phyloP scores from a whole-genome alignment of 2,113 vertebrate genomes.

The Forbesichthys agassizii region DNA sequence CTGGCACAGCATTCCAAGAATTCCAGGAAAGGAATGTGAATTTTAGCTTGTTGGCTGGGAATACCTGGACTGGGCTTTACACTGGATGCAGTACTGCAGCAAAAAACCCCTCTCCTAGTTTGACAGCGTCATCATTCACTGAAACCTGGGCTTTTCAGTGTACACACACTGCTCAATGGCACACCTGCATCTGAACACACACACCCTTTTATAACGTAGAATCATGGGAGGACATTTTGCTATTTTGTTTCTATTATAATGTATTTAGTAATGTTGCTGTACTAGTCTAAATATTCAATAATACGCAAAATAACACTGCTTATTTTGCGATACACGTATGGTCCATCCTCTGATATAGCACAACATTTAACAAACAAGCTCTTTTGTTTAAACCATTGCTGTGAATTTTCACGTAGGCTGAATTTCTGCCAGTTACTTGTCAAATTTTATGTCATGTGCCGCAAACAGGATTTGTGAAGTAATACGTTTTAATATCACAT shows the following conservation, averaged over 20 bases:
- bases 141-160: neutral
- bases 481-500: no score
- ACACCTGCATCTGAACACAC: neutral
- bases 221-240: no score
- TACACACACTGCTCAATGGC: neutral
- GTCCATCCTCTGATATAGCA: no score
- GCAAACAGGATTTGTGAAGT: no score
- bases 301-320: no score
- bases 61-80: slow-evolving; percentile 8
- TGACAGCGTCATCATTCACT: slow-evolving; percentile 9
- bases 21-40: slow-evolving; percentile 22
- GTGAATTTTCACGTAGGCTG: no score
- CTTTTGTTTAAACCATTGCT: no score
- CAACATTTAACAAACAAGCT: no score
- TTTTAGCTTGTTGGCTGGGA: slow-evolving; percentile 6
- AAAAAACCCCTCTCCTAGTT: neutral
- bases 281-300: no score
- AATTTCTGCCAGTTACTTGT: no score
- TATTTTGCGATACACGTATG: no score
- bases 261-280: neutral
- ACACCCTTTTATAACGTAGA: neutral
- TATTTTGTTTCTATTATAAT: neutral
- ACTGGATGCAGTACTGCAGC: slow-evolving; percentile 29
- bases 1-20: slow-evolving; percentile 31
- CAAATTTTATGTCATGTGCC: no score